A percentile compares a stretch with the other conserved stretches of the same genome.
These are phyloP conservation scores for Scaptomyza parva DNA, from an alignment of 2,888 invertebrate genomes.

Conservation along the genomic window DNA sequence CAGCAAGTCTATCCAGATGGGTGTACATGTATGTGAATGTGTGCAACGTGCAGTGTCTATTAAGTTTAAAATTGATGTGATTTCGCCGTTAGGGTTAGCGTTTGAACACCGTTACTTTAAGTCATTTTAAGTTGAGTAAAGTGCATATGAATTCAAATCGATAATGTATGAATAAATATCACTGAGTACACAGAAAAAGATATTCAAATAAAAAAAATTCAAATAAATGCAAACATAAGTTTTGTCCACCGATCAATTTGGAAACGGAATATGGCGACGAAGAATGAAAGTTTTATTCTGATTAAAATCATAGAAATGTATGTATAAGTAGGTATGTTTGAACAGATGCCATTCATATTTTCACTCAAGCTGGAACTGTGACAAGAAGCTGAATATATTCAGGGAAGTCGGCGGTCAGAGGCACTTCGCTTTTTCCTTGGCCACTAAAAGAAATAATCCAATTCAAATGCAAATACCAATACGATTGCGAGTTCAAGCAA, in stretches of 20 bases:
- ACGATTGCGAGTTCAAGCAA: slow-evolving; percentile 48
- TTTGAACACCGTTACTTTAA: slow-evolving; percentile 6
- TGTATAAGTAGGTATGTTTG: slow-evolving; percentile 12
- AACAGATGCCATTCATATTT: slow-evolving; percentile 40
- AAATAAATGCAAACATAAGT: slow-evolving; percentile 19
- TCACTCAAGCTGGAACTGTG: slow-evolving; percentile 12
- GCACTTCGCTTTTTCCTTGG: slow-evolving; percentile 50
- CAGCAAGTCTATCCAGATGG: slow-evolving; percentile 13
- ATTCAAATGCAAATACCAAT: slow-evolving; percentile 61
- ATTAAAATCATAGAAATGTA: slow-evolving; percentile 68
- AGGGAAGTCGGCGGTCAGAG: slow-evolving; percentile 19
- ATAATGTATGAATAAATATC: slow-evolving; percentile 25
- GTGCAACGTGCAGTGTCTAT: slow-evolving; percentile 53
- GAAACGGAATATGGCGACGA: slow-evolving; percentile 24
- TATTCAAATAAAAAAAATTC: slow-evolving; percentile 4
- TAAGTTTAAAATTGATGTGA: slow-evolving; percentile 65
- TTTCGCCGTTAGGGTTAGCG: slow-evolving; percentile 46
- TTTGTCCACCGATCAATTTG: slow-evolving; percentile 26
- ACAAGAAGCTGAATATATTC: slow-evolving; percentile 13
- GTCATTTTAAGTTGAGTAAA: slow-evolving; percentile 38
- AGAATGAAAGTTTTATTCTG: slow-evolving; percentile 68
- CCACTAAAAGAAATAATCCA: slow-evolving; percentile 65
- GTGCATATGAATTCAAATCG: slow-evolving; percentile 18
- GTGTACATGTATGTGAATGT: slow-evolving; percentile 25
- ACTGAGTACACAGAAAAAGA: slow-evolving; percentile 13